Evolutionary conservation across 2,888 invertebrate genomes (phyloP).

Genomic region (Nomada ferruginata): DNA sequence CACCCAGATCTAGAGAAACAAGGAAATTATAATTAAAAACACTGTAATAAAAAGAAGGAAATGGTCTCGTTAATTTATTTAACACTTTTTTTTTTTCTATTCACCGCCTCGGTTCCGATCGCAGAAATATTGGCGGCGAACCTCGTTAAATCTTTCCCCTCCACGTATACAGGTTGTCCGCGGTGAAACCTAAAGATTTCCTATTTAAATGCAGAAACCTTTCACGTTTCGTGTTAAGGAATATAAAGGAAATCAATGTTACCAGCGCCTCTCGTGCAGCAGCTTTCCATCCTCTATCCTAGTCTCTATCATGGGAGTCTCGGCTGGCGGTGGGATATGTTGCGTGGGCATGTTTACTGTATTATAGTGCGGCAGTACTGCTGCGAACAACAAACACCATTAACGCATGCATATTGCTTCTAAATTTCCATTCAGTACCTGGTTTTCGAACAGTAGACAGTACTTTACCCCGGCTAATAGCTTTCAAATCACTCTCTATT

Average conservation of each 20-base stretch:
- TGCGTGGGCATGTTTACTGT: conserved; percentile 78
- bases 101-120: conserved; percentile 95
- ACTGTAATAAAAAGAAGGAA: conserved; percentile 10
- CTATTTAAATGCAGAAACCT: neutral
- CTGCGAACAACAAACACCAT: conserved; percentile 63
- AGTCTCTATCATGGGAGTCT: conserved; percentile 89
- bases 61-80: neutral
- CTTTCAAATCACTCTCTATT: conserved; percentile 93
- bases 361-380: conserved; percentile 79
- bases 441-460: conserved; percentile 86
- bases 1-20: conserved; percentile 92
- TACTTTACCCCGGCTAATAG: conserved; percentile 88
- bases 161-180: conserved; percentile 96
- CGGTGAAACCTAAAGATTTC: conserved; percentile 90
- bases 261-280: conserved; percentile 96
- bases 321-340: conserved; percentile 82
- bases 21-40: conserved; percentile 39
- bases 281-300: conserved; percentile 97
- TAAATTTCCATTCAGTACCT: conserved; percentile 76
- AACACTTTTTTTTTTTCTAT: conserved; percentile 70
- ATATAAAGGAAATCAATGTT: conserved; percentile 29
- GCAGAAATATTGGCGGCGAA: conserved; percentile 96
- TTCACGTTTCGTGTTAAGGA: neutral
- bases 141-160: conserved; percentile 93
- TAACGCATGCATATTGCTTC: conserved; percentile 33